Percentiles rank a stretch among this genome's conserved stretches.
Evolutionary conservation across 1,140 invertebrate species (phyloP).

Genomic region (Phocides pigmalion): DNA sequence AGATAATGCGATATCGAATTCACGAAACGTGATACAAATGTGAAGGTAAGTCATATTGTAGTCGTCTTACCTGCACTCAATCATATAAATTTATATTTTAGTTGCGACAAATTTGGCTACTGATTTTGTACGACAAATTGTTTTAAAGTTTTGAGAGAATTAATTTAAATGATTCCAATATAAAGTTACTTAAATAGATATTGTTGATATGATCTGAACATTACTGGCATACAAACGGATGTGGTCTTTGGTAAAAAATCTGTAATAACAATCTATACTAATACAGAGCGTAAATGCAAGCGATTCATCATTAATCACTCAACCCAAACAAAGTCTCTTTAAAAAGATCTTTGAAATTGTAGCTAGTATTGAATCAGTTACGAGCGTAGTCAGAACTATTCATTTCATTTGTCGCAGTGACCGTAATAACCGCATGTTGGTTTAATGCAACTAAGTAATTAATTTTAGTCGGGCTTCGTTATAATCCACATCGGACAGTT

Average conservation of each 20-base stretch:
- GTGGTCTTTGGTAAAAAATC: too few relatives aligned
- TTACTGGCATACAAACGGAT: too few relatives aligned
- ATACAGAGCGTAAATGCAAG: background rate
- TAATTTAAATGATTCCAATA: too few relatives aligned
- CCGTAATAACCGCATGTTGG: slow-evolving; percentile 62
- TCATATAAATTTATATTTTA: background rate
- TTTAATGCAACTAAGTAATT: slow-evolving; percentile 69
- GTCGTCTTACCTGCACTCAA: background rate
- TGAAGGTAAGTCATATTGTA: background rate
- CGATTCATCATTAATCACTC: background rate
- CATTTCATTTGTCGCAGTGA: slow-evolving; percentile 69
- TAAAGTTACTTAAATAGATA: too few relatives aligned
- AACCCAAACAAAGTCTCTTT: background rate
- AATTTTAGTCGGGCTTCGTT: slow-evolving; percentile 62
- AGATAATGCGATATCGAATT: background rate
- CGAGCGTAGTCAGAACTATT: slow-evolving; percentile 52
- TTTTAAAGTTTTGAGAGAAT: too few relatives aligned
- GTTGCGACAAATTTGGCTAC: too few relatives aligned
- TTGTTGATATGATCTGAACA: too few relatives aligned
- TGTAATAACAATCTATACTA: background rate
- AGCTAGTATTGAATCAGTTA: slow-evolving; percentile 22
- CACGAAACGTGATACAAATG: background rate
- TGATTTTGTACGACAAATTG: too few relatives aligned
- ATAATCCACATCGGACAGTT: slow-evolving; percentile 50
- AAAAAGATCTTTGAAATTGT: background rate